Evolutionary conservation across 2,888 invertebrate species (phyloP).

Genomic region (Hyposoter didymator): DNA sequence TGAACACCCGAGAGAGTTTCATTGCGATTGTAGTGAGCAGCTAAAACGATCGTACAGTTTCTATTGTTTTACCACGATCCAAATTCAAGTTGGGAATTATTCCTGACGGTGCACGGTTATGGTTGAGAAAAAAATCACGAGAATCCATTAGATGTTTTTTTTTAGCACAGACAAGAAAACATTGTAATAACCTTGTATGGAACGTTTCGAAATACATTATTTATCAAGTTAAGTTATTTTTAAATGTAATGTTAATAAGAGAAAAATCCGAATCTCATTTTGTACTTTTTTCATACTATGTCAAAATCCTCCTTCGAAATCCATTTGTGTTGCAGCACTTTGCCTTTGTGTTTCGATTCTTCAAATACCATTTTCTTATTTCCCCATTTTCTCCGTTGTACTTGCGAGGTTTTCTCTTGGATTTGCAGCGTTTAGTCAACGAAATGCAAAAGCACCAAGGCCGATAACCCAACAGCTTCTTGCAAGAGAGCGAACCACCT

Average conservation of each 20-base stretch:
- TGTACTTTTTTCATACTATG: constrained; percentile 70
- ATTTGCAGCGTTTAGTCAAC: constrained; percentile 39
- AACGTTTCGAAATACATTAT: neutral
- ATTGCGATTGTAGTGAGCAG: neutral
- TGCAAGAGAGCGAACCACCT: constrained; percentile 39
- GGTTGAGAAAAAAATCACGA: neutral
- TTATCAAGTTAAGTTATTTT: neutral
- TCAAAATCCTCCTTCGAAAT: constrained; percentile 45
- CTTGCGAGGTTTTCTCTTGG: constrained; percentile 37
- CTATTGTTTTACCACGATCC: neutral
- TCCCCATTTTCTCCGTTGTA: constrained; percentile 36
- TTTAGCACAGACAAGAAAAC: neutral
- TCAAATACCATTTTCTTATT: constrained; percentile 41
- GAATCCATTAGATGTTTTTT: neutral
- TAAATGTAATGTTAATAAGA: neutral
- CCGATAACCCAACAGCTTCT: constrained; percentile 62
- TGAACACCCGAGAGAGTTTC: neutral
- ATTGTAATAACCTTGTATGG: neutral
- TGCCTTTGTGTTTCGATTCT: constrained; percentile 29
- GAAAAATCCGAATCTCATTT: constrained; percentile 71
- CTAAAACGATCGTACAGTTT: neutral
- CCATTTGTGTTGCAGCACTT: constrained; percentile 19
- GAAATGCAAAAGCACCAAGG: constrained; percentile 42
- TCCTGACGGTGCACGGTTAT: neutral
- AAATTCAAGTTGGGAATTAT: neutral